A percentile compares a stretch with the other conserved stretches of the same genome.
These are phyloP conservation scores for Sicus ferrugineus DNA, from an alignment of 2,888 invertebrate species.

Conservation along the genomic window DNA sequence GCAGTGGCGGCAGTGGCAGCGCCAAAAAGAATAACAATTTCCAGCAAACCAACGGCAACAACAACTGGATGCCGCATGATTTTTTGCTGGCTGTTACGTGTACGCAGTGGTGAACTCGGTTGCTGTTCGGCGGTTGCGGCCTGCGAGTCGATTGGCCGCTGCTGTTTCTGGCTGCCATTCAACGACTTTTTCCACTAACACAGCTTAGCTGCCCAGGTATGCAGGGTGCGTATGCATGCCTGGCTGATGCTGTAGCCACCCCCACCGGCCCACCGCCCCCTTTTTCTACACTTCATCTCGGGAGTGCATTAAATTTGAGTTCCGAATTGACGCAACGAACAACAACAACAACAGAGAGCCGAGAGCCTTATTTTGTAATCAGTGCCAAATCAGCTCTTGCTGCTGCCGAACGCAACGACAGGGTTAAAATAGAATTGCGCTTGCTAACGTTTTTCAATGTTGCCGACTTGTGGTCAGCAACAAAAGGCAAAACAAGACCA, in stretches of 20 bases:
- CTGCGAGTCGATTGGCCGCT: background rate
- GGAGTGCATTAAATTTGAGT: constrained; percentile 45
- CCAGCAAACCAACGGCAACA: background rate
- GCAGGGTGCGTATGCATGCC: constrained; percentile 7
- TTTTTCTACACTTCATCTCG: constrained; percentile 27
- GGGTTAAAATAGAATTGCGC: constrained; percentile 23
- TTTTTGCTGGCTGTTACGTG: constrained; percentile 32
- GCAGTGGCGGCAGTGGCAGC: background rate
- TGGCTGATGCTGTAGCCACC: no score
- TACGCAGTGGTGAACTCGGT: constrained; percentile 40
- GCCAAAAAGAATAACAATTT: constrained; percentile 5
- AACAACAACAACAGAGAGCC: constrained; percentile 4
- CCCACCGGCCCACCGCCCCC: background rate
- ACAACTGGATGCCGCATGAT: background rate
- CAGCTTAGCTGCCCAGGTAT: constrained; percentile 8
- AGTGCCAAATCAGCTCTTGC: constrained; percentile 32
- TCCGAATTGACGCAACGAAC: constrained; percentile 42
- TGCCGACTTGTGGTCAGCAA: background rate
- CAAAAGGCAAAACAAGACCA: background rate
- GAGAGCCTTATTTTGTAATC: constrained; percentile 30
- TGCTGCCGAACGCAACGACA: background rate
- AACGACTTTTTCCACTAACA: constrained; percentile 1
- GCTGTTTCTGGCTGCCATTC: constrained; percentile 4
- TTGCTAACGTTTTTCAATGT: constrained; percentile 16
- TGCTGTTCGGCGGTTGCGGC: constrained; percentile 16